A percentile compares a stretch with the other conserved stretches of the same genome.
These are phyloP conservation scores for Ptychodera flava DNA, from an alignment of 35 echinoderm and acorn worm genomes.

Conservation along the genomic window DNA sequence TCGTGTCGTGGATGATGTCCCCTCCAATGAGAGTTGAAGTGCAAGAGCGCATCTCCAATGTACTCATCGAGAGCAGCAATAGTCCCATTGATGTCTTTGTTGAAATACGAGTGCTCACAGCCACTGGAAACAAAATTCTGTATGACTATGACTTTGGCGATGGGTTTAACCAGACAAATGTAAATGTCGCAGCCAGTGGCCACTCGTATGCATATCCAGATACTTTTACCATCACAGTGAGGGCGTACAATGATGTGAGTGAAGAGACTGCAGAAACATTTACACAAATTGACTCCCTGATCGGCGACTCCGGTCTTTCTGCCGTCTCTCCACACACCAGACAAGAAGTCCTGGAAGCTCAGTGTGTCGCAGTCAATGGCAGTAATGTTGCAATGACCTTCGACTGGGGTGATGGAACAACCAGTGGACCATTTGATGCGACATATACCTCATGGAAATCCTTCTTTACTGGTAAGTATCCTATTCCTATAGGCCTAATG, in stretches of 20 bases:
- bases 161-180: conserved; percentile 2
- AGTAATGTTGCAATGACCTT: conserved; percentile 55
- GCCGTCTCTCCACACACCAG: conserved; percentile 33
- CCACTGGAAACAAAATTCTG: conserved; percentile 63
- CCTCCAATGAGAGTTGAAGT: conserved; percentile 36
- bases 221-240: conserved; percentile 30
- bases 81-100: conserved; percentile 36
- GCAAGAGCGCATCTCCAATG: conserved; percentile 54
- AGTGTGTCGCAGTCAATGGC: conserved; percentile 53
- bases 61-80: conserved; percentile 12
- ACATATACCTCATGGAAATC: conserved; percentile 28
- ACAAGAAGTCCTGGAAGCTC: conserved; percentile 16
- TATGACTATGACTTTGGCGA: conserved; percentile 67
- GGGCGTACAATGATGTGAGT: conserved; percentile 48
- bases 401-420: conserved; percentile 74
- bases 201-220: conserved; percentile 28
- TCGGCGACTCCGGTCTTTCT: conserved; percentile 11
- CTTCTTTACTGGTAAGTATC: conserved; percentile 42
- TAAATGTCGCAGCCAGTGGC: background rate
- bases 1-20: conserved; percentile 75
- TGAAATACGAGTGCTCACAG: conserved; percentile 5
- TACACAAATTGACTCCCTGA: conserved; percentile 55
- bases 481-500: too few relatives aligned
- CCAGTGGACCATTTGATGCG: conserved; percentile 38
- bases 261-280: conserved; percentile 3